Base-by-base conservation (phyloP, 64 coral and sea anemone species). In the Actinia tenebrosa region DNA sequence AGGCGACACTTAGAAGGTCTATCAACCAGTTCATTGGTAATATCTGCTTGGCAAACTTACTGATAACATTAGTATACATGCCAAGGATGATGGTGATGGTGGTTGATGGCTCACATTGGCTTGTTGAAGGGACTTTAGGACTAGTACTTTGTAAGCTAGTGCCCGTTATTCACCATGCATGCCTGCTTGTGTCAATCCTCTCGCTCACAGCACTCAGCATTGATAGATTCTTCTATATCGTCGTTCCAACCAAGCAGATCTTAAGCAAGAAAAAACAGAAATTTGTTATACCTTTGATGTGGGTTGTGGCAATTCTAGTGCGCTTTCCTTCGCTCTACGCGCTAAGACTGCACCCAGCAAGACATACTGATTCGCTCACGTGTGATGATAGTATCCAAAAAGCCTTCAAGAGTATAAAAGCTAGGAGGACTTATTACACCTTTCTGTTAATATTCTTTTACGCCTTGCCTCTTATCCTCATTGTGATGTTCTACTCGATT, bases 21-120 rank as follows among this genome's bases (percentile, higher is more conserved):
- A 77, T 91, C 15, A 60, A 62, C 26, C 86, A 91, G 43, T 87
- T 91, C 77, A 87, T 91, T 17, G 83, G 52, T 20, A 91, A 87
- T n/a, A 82, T 91, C 69, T 37, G 68, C 3, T n/a, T 63, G 4
- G 89, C 89, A 0, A 59, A 91, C 22, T 2, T 91, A 27, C 13
- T 91, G 8, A 86, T 91, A 16, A 87, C 89, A 23, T 25, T 91
- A 61, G 84, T 91, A 11, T 91, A 91, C 22, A 91, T 91, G 89
- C 89, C 89, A 10, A 64, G 89, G 83, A 90, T 90, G 89, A 52
- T 90, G 47, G 37, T 69, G 8, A 69, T 85, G 1, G 55, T 85
- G 1, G 71, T 77, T 64, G 14, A 80, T 45, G 89, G 89, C 45
- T 90, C 47, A 19, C 78, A 85, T 20, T 90, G 89, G 89, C 61